phyloP scores from a whole-genome alignment of 2,888 invertebrate genomes.

The Eupithecia inturbata region DNA sequence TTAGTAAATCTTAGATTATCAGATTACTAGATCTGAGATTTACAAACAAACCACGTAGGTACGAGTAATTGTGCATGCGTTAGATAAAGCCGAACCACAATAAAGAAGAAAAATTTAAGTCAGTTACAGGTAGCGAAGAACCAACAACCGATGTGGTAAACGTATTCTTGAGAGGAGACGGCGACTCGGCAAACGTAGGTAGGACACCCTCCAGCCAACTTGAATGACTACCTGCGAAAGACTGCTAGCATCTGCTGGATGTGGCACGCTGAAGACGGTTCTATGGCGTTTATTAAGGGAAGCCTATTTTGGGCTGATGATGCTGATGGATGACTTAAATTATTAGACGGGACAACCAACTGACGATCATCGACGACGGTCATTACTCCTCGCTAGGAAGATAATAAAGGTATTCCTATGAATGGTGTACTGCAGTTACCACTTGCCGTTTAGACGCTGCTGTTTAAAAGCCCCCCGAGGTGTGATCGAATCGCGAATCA shows the following conservation, averaged over 20 bases:
- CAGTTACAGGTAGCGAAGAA: too few relatives aligned
- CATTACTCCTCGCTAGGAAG: neutral
- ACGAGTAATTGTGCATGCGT: neutral
- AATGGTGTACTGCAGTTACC: neutral
- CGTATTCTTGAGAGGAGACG: too few relatives aligned
- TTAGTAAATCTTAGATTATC: neutral
- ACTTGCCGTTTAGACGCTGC: neutral
- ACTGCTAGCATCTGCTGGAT: neutral
- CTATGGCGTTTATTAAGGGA: neutral
- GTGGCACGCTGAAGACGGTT: neutral
- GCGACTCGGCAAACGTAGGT: neutral
- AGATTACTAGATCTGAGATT: too few relatives aligned
- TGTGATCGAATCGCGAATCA: constrained; percentile 45
- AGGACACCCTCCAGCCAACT: neutral
- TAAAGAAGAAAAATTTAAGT: too few relatives aligned
- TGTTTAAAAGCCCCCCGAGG: constrained; percentile 35
- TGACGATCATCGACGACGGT: neutral
- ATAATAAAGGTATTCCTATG: neutral
- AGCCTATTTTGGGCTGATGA: neutral
- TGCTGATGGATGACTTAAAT: neutral
- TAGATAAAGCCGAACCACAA: too few relatives aligned
- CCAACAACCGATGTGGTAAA: too few relatives aligned
- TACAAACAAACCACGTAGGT: neutral
- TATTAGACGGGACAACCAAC: neutral
- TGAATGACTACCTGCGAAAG: neutral